Evolutionary conservation across 2,888 invertebrate species (phyloP).

Genomic region (Ornithoptera alexandrae): DNA sequence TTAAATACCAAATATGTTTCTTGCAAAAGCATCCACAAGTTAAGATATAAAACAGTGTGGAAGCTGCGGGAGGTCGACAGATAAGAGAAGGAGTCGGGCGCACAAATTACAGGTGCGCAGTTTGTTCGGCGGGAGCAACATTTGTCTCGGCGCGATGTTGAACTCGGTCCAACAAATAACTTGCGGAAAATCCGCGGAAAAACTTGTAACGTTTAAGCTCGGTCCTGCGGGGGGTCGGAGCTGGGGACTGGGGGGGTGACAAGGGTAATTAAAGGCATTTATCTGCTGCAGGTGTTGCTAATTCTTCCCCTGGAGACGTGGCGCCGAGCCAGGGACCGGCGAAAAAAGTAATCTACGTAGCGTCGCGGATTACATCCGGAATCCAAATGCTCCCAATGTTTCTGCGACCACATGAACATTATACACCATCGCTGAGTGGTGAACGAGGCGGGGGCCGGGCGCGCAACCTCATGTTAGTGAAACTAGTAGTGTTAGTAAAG

Average conservation of each 20-base stretch:
- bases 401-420: no score
- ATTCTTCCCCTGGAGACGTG: slow-evolving; percentile 56
- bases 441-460: no score
- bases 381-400: background rate
- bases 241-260: slow-evolving; percentile 5
- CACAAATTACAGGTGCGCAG: background rate
- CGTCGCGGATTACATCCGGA: background rate
- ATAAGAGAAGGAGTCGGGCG: background rate
- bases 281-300: slow-evolving; percentile 66
- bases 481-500: no score
- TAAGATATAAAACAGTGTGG: no score
- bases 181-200: slow-evolving; percentile 20
- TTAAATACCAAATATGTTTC: no score
- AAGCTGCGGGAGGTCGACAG: background rate
- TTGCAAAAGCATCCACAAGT: no score
- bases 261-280: slow-evolving; percentile 51
- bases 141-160: background rate
- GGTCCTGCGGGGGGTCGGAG: background rate
- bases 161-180: slow-evolving; percentile 7
- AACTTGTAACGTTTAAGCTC: slow-evolving; percentile 12
- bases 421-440: no score
- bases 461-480: no score
- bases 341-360: slow-evolving; percentile 20
- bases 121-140: background rate
- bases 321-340: slow-evolving; percentile 32